Evolutionary conservation across 2,113 vertebrate genomes (phyloP), one percentile per base, ranked within the genome.

Genomic region (Scatophagus argus): DNA sequence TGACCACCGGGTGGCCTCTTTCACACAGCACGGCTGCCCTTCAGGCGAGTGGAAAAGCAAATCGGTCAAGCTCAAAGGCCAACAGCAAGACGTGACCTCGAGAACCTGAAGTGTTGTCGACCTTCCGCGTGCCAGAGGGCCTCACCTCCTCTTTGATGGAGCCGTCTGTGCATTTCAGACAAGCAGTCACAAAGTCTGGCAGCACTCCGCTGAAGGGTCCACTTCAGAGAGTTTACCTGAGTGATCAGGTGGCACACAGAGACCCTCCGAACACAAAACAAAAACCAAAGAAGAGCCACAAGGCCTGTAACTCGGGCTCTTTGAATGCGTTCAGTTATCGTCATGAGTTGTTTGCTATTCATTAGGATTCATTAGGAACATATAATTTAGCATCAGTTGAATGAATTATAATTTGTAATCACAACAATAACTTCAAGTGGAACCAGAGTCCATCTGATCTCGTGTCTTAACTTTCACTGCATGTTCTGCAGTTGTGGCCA

Each of bases 101-200:
- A 46, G 41, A 52, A 47, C 38, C 38, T 38, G 41, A 36, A 61
- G 14, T 29, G 63, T 2, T 13, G 0, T 16, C 82, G 64, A 87
- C 52, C 74, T 55, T 46, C 43, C 52, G 41, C 36, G 1, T 6
- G 34, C 34, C 47, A 52, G 34, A 68, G 62, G 55, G 0, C 47
- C 21, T 13, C 23, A 25, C 43, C n/a, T 25, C 6, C 27, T 55
- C 74, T 79, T 89, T 87, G 74, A 89, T 69, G 82, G 68, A 74
- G 47, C 49, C 5, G 31, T 78, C 77, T 43, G 68, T 34, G 62
- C 51, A 41, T 77, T 89, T 75, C 49, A 77, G 67, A 78, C 79
- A 73, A 71, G 52, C 16, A 70, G 59, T 63, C 59, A 47, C 68
- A 41, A 76, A 3, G 47, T 90, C 34, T 81, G 8, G 56, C 79